Percentiles rank a stretch among this genome's conserved stretches.
Conservation (phyloP, 2,797 vertebrate genomes). For the Sitta carolinensis region DNA sequence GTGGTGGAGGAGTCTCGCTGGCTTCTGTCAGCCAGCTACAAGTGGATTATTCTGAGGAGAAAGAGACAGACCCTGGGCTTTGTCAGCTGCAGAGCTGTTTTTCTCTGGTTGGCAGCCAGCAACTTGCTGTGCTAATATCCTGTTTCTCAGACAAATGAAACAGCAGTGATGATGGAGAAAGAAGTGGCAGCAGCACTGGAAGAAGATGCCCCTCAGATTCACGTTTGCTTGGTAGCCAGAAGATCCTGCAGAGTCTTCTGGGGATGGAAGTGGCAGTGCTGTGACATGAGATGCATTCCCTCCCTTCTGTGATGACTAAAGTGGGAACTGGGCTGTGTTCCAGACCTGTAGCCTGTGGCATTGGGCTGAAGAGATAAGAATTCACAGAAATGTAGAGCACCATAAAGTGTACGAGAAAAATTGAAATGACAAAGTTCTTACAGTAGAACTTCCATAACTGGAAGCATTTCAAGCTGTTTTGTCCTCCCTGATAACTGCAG, state of each 20-base stretch:
- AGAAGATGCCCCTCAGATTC: neutral
- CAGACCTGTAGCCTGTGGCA: constrained; percentile 58
- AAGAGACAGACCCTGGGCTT: neutral
- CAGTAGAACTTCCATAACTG: constrained; percentile 33
- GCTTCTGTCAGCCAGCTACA: neutral
- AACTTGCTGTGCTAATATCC: neutral
- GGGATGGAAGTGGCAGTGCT: neutral
- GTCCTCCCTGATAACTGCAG: constrained; percentile 38
- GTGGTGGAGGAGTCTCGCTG: neutral
- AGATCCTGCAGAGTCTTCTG: neutral
- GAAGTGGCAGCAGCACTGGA: neutral
- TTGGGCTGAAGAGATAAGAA: constrained; percentile 62
- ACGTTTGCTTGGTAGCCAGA: neutral
- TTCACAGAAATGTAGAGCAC: constrained; percentile 15
- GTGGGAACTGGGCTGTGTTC: constrained; percentile 52
- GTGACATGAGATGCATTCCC: neutral
- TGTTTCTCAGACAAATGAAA: neutral
- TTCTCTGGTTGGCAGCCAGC: constrained; percentile 24
- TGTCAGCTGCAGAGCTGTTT: neutral
- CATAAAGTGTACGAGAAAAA: constrained; percentile 36
- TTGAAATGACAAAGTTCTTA: constrained; percentile 59
- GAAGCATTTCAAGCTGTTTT: constrained; percentile 38
- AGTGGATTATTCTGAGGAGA: neutral
- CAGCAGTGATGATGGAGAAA: neutral
- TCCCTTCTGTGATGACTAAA: neutral